phyloP scores from a whole-genome alignment of 1,140 invertebrate genomes.

The Acyrthosiphon pisum region DNA sequence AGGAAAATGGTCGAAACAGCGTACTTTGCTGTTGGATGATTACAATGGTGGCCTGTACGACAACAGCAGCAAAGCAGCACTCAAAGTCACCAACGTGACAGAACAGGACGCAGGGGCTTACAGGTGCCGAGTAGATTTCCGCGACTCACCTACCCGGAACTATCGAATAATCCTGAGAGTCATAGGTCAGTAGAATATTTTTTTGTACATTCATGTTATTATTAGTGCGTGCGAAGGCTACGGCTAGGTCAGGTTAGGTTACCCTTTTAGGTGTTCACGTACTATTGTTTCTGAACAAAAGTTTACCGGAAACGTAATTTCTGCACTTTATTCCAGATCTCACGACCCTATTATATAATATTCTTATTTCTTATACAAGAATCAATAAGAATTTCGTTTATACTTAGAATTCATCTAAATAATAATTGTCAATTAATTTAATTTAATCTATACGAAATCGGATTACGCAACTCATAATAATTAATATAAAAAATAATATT shows the following conservation, averaged over 20 bases:
- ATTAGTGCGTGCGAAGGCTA: no score
- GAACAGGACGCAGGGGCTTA: constrained; percentile 72
- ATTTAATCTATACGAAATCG: no score
- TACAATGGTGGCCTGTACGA: constrained; percentile 65
- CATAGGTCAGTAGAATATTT: constrained; percentile 71
- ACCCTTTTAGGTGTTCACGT: background rate
- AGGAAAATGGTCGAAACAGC: constrained; percentile 76
- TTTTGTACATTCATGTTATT: background rate
- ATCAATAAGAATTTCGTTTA: background rate
- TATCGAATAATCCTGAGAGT: constrained; percentile 76
- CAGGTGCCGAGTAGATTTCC: constrained; percentile 78
- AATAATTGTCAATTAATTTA: no score
- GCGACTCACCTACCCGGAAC: constrained; percentile 74
- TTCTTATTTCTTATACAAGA: background rate
- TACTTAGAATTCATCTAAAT: background rate
- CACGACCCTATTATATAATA: background rate
- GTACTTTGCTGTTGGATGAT: background rate
- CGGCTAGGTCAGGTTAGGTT: background rate
- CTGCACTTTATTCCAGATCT: background rate
- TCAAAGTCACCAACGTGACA: constrained; percentile 62
- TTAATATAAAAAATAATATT: no score
- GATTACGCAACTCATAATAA: no score
- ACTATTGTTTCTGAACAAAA: background rate
- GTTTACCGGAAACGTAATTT: background rate
- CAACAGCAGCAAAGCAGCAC: constrained; percentile 62